A percentile compares a stretch with the other conserved stretches of the same genome.
phyloP scores from a whole-genome alignment of 2,888 invertebrate genomes.

The Adelphocoris suturalis region DNA sequence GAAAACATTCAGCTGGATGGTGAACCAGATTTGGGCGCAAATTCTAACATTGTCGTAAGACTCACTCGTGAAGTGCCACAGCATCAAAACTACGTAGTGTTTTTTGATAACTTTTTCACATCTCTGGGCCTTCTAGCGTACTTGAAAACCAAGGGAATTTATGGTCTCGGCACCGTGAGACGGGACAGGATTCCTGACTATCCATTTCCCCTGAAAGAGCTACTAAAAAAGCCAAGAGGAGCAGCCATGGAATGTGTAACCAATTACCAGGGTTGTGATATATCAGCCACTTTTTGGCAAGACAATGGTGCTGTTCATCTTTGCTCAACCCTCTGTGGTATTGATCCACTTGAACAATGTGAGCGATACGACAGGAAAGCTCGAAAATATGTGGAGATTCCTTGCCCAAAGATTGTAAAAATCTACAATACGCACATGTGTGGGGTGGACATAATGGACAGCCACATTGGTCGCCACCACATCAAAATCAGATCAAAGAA shows the following conservation, averaged over 20 bases:
- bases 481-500: constrained; percentile 31
- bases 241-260: constrained; percentile 76
- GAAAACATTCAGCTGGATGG: constrained; percentile 68
- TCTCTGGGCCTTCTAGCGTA: constrained; percentile 76
- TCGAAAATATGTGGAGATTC: constrained; percentile 67
- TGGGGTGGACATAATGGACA: constrained; percentile 56
- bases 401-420: constrained; percentile 43
- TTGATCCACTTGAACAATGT: constrained; percentile 74
- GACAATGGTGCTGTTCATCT: constrained; percentile 75
- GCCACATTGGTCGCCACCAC: constrained; percentile 51
- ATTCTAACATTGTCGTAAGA: constrained; percentile 77
- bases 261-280: constrained; percentile 74
- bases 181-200: constrained; percentile 76
- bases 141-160: constrained; percentile 77
- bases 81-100: constrained; percentile 77
- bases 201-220: background rate
- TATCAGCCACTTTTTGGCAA: constrained; percentile 76
- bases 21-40: constrained; percentile 77
- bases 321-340: constrained; percentile 76
- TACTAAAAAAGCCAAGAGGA: constrained; percentile 71
- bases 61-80: constrained; percentile 76
- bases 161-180: constrained; percentile 77
- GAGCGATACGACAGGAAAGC: constrained; percentile 74
- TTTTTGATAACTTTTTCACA: constrained; percentile 78
- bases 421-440: constrained; percentile 48